Conservation (phyloP, 2,113 vertebrate genomes). For the Albula goreensis region DNA sequence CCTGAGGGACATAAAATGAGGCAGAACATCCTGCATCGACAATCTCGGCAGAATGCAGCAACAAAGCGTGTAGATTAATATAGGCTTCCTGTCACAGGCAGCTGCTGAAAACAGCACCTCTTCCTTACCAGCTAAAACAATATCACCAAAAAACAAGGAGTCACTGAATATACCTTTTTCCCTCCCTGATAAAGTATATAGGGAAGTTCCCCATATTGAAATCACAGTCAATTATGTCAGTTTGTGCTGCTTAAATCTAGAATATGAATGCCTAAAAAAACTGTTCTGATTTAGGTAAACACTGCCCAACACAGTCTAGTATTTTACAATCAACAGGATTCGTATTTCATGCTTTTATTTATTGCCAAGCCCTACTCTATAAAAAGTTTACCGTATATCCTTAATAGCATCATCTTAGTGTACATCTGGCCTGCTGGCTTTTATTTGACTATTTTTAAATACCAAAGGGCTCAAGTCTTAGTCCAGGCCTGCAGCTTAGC, state of each 20-base stretch:
- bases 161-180: not conserved
- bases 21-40: slow-evolving; percentile 34
- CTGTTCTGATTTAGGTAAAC: not conserved
- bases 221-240: not conserved
- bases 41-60: slow-evolving; percentile 22
- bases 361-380: not conserved
- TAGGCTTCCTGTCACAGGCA: slow-evolving; percentile 26
- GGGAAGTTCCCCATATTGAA: not conserved
- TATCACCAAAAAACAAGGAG: not conserved
- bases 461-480: not conserved
- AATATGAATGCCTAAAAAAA: not conserved
- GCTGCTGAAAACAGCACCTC: not conserved
- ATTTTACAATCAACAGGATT: not conserved
- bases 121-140: slow-evolving; percentile 12
- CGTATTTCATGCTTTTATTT: not conserved
- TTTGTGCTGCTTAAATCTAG: not conserved
- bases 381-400: not conserved
- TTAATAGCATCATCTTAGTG: not conserved
- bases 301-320: not conserved
- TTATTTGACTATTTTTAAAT: not conserved
- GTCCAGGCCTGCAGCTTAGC: not conserved
- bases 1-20: slow-evolving; percentile 25
- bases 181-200: not conserved
- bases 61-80: slow-evolving; percentile 14
- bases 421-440: not conserved